Conservation (phyloP, 2,888 invertebrate genomes). For the Mechanitis messenoides region DNA sequence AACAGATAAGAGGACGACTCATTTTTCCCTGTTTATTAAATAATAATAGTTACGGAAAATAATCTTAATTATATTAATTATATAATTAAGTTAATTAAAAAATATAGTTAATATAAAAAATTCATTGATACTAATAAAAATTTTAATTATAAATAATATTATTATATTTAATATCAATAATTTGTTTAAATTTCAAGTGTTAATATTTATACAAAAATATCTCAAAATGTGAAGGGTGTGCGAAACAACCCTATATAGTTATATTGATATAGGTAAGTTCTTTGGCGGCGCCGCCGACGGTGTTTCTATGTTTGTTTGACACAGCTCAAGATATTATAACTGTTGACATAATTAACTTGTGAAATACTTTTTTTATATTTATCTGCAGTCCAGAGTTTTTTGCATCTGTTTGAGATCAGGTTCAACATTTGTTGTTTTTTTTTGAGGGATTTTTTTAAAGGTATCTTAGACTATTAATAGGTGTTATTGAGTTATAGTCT, state of each 20-base stretch:
- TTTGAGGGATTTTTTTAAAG: background rate
- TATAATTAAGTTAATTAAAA: background rate
- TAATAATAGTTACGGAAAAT: background rate
- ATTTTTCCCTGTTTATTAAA: background rate
- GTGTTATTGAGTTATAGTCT: background rate
- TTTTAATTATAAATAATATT: no score
- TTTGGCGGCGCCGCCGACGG: constrained; percentile 59
- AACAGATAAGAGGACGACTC: background rate
- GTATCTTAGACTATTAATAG: background rate
- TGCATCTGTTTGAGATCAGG: background rate
- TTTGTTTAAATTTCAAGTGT: constrained; percentile 25
- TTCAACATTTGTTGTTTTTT: no score
- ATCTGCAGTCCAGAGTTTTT: constrained; percentile 1
- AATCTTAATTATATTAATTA: background rate
- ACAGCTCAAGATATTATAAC: constrained; percentile 41
- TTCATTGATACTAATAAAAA: no score
- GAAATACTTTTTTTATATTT: constrained; percentile 32
- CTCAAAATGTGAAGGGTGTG: constrained; percentile 61
- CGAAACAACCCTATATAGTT: constrained; percentile 45
- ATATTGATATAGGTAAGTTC: constrained; percentile 47
- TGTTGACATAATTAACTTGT: constrained; percentile 51
- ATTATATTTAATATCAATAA: no score
- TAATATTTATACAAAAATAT: constrained; percentile 46
- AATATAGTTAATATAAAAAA: no score
- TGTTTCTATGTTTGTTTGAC: constrained; percentile 44